Percentiles rank a stretch among this genome's conserved stretches.
These are phyloP conservation scores for Hydrotaea cyrtoneurina DNA, from an alignment of 2,888 invertebrate genomes.

Conservation along the genomic window DNA sequence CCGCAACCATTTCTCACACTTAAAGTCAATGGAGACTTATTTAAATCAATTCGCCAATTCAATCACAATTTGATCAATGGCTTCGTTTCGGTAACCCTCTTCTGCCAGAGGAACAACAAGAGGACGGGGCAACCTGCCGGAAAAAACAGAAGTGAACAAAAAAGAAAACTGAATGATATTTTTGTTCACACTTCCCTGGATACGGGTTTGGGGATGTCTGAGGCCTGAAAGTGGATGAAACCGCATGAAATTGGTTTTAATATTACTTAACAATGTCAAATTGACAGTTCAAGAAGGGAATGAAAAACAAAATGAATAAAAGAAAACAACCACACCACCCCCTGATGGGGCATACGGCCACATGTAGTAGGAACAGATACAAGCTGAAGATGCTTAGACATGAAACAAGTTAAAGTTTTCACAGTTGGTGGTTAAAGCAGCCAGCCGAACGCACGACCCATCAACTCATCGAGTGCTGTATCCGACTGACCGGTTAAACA, in stretches of 20 bases:
- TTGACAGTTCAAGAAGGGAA: slow-evolving; percentile 36
- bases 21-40: slow-evolving; percentile 44
- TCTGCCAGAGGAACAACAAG: slow-evolving; percentile 3
- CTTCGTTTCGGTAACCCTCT: slow-evolving; percentile 56
- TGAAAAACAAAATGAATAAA: neutral
- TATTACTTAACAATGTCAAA: slow-evolving; percentile 44
- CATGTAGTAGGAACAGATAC: neutral
- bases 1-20: slow-evolving; percentile 39
- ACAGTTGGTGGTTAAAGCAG: slow-evolving; percentile 35
- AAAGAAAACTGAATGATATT: slow-evolving; percentile 28
- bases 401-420: slow-evolving; percentile 34
- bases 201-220: neutral
- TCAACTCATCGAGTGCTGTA: slow-evolving; percentile 8
- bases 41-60: slow-evolving; percentile 54
- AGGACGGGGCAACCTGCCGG: neutral
- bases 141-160: neutral
- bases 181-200: neutral
- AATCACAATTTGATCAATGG: slow-evolving; percentile 62
- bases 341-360: neutral
- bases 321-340: neutral
- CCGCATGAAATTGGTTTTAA: slow-evolving; percentile 41
- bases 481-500: slow-evolving; percentile 26
- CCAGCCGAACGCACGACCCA: neutral
- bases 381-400: slow-evolving; percentile 3
- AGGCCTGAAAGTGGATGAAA: neutral